phyloP scores from a whole-genome alignment of 2,888 invertebrate species.

The Aphelenchoides bicaudatus region DNA sequence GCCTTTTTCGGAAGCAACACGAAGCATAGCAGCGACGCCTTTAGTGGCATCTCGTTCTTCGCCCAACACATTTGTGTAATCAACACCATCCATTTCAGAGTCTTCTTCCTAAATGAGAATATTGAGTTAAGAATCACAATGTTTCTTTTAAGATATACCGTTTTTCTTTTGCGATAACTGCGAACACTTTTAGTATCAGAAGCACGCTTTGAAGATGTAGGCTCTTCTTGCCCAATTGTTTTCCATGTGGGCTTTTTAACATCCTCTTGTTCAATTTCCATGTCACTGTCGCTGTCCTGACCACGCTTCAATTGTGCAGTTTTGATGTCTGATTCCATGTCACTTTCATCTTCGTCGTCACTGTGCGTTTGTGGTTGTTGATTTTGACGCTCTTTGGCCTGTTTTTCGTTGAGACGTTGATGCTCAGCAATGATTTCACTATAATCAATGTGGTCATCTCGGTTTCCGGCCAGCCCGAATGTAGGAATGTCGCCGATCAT shows the following conservation, averaged over 20 bases:
- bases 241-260: constrained; percentile 22
- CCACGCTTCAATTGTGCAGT: background rate
- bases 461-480: constrained; percentile 56
- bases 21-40: constrained; percentile 71
- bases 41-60: constrained; percentile 62
- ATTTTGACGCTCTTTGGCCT: background rate
- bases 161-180: background rate
- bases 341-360: constrained; percentile 17
- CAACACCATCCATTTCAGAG: constrained; percentile 21
- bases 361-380: background rate
- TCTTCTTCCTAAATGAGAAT: constrained; percentile 21
- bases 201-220: background rate
- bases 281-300: constrained; percentile 5
- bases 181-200: background rate
- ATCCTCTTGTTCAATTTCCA: constrained; percentile 13
- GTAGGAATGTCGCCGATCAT: constrained; percentile 50
- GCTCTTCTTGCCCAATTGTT: constrained; percentile 14
- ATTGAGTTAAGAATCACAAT: background rate
- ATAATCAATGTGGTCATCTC: constrained; percentile 45
- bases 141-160: background rate
- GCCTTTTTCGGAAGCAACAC: constrained; percentile 46
- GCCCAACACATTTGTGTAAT: constrained; percentile 52
- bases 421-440: constrained; percentile 34
- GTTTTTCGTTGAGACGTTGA: constrained; percentile 15
- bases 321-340: constrained; percentile 16